Conservation (phyloP, 2,113 vertebrate genomes). For the Otolemur garnettii region DNA sequence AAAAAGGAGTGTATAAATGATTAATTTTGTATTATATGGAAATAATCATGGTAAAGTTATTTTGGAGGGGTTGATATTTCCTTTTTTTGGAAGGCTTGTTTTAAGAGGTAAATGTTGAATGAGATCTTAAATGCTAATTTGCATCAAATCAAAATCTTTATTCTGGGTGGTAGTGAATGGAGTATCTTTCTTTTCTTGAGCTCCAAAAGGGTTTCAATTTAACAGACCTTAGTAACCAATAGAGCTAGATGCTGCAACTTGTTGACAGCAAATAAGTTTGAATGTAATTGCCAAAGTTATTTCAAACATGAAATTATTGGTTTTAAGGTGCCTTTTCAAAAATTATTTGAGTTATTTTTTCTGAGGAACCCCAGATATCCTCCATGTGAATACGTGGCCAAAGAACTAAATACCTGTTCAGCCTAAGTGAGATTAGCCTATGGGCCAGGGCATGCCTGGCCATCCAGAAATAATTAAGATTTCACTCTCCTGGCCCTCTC, state of each 20-base stretch:
- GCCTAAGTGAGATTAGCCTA: neutral
- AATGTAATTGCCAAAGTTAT: constrained; percentile 19
- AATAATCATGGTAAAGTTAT: neutral
- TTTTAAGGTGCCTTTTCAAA: neutral
- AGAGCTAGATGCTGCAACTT: neutral
- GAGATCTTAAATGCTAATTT: constrained; percentile 15
- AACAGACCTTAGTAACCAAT: neutral
- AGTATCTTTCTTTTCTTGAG: neutral
- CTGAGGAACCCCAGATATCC: neutral
- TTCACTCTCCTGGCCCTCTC: neutral
- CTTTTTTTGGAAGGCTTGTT: constrained; percentile 16
- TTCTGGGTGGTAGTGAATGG: neutral
- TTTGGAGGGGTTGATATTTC: neutral
- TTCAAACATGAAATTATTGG: constrained; percentile 15
- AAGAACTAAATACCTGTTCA: neutral
- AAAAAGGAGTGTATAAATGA: neutral
- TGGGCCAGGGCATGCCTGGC: fast-evolving
- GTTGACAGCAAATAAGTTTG: neutral
- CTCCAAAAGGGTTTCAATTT: constrained; percentile 1
- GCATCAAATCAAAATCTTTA: constrained; percentile 19
- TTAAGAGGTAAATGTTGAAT: constrained; percentile 47
- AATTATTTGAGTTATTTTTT: neutral
- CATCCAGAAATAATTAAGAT: neutral
- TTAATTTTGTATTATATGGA: neutral
- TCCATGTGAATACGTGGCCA: neutral